phyloP scores from a whole-genome alignment of 1,140 invertebrate genomes.

The Argopecten irradians region DNA sequence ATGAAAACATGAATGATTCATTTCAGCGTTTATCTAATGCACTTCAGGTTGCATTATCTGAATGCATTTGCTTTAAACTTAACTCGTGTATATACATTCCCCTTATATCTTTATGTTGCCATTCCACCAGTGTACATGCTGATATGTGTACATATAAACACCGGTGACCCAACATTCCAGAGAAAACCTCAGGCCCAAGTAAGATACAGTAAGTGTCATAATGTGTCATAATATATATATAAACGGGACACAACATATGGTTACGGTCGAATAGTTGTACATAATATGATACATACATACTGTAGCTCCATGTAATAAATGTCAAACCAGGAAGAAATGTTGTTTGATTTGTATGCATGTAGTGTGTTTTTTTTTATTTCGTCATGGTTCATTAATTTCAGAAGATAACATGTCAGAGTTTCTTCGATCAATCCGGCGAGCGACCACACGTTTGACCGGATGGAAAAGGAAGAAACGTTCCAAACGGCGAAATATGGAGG shows the following conservation, averaged over 20 bases:
- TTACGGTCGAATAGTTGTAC: background rate
- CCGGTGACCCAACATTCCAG: background rate
- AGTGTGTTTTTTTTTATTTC: background rate
- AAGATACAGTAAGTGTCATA: background rate
- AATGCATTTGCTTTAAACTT: too few species aligned
- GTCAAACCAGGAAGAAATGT: background rate
- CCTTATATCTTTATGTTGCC: too few species aligned
- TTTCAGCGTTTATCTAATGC: too few species aligned
- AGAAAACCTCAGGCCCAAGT: background rate
- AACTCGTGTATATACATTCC: too few species aligned
- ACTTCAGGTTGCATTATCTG: too few species aligned
- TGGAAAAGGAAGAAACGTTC: background rate
- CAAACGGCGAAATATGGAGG: background rate
- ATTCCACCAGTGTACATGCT: background rate
- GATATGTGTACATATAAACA: background rate
- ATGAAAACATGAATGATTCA: too few species aligned
- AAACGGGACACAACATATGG: background rate
- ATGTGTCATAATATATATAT: too few species aligned
- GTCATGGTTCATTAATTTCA: background rate
- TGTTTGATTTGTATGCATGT: background rate
- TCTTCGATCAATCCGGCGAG: background rate
- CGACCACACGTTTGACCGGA: background rate
- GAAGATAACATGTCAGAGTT: background rate
- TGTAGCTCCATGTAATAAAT: background rate
- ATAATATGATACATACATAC: background rate